A percentile compares a stretch with the other conserved stretches of the same genome.
These are phyloP conservation scores for Crocidura indochinensis DNA, from an alignment of 2,797 vertebrate species.

Conservation along the genomic window DNA sequence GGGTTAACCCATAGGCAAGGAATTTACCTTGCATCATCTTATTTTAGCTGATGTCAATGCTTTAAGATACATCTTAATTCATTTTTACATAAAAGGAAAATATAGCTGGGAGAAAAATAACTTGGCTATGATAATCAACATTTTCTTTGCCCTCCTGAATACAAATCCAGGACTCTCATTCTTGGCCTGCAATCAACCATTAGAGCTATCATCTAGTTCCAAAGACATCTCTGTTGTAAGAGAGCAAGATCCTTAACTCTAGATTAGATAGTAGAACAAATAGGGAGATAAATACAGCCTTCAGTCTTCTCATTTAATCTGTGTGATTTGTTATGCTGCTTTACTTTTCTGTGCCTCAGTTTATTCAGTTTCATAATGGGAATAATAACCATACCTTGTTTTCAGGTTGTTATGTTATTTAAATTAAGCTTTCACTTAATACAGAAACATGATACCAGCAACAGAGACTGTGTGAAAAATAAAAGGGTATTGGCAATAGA, in stretches of 20 bases:
- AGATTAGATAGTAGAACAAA: background rate
- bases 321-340: background rate
- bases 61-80: background rate
- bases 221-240: background rate
- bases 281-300: background rate
- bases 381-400: background rate
- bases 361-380: slow-evolving; percentile 37
- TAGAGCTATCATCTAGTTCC: too few relatives aligned
- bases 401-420: background rate
- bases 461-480: too few relatives aligned
- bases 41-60: background rate
- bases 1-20: background rate
- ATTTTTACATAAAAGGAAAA: slow-evolving; percentile 29
- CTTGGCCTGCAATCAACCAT: too few relatives aligned
- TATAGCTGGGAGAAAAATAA: background rate
- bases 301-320: background rate
- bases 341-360: background rate
- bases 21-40: background rate
- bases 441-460: too few relatives aligned
- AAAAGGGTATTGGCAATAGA: too few relatives aligned
- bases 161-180: too few relatives aligned
- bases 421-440: background rate
- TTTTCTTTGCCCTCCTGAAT: too few relatives aligned
- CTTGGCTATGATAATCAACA: background rate
- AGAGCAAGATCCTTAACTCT: background rate